Evolutionary conservation across 1,140 invertebrate genomes (phyloP).

Genomic region (Centruroides vittatus): DNA sequence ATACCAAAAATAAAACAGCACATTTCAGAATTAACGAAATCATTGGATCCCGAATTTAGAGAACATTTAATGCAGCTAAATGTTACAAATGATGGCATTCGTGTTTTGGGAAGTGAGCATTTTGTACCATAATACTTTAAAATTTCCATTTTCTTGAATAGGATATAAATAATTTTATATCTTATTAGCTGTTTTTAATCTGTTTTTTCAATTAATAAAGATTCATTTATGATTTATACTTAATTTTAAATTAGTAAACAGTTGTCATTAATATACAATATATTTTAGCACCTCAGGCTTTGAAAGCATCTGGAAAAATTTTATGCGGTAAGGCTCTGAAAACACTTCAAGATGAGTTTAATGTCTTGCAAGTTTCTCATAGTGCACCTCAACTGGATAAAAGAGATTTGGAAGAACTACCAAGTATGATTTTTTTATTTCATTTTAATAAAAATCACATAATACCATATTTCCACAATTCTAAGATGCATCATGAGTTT

Average conservation of each 20-base stretch:
- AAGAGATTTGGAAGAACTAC: slow-evolving; percentile 16
- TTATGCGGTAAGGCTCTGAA: slow-evolving; percentile 20
- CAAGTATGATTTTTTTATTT: slow-evolving; percentile 7
- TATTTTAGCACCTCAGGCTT: slow-evolving; percentile 12
- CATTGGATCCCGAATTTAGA: slow-evolving; percentile 10
- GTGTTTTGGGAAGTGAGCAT: slow-evolving; percentile 14
- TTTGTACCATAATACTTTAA: too few species aligned
- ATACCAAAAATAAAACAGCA: slow-evolving; percentile 13
- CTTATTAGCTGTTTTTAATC: too few species aligned
- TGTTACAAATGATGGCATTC: slow-evolving; percentile 3
- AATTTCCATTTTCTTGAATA: too few species aligned
- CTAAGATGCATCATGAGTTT: background rate
- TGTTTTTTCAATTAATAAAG: too few species aligned
- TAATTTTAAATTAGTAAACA: too few species aligned
- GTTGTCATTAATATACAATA: background rate
- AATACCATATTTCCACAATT: background rate
- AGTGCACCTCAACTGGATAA: slow-evolving; percentile 17
- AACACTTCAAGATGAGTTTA: slow-evolving; percentile 17
- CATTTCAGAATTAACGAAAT: slow-evolving; percentile 4
- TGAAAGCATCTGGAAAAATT: slow-evolving; percentile 17
- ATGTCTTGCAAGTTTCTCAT: slow-evolving; percentile 12
- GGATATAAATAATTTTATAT: too few species aligned
- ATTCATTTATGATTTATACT: too few species aligned
- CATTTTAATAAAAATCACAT: background rate
- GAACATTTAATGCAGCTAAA: slow-evolving; percentile 7